Evolutionary conservation across 2,113 vertebrate species (phyloP), one percentile per base, ranked within the genome.

Genomic region (Orientallactaga bullata): DNA sequence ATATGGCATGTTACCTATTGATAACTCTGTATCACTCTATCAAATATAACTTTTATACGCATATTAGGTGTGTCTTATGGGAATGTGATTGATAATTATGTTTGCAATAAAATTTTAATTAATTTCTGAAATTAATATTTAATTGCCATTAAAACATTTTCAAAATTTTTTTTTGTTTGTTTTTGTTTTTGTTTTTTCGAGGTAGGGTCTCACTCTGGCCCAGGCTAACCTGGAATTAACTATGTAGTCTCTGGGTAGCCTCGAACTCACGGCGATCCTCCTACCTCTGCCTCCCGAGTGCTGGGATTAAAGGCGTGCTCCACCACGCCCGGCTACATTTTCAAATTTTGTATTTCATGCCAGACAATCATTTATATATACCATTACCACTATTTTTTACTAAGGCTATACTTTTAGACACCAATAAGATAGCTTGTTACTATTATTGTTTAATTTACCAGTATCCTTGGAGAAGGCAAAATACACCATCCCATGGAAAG

Each of bases 401-500:
- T 20, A 82, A 65, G 16, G 39, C 28, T 82, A 82, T 28, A 21
- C 2, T 39, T 39, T 82, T 16, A 82, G 80, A 35, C 28, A 63
- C 16, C 18, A 82, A 2, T 39, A 63, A 15, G 39, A 39, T 12
- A 18, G 26, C 63, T 65, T 82, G 26, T 76, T 47, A 66, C 21
- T 58, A 74, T 55, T 83, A n/a, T 60, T 66, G 66, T 72, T 93
- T 93, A 73, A 86, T 72, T 91, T 91, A 69, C 13, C 5, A 74
- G 6, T 86, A 11, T 93, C 55, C 73, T 42, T 23, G 71, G 80
- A 82, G 28, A 85, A 58, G 9, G 24, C 15, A 82, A 60, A 87
- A 28, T 86, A 72, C 11, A 82, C 72, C n/a, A 82, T 35, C 60
- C 32, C 17, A 74, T 6, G 69, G 35, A 47, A 79, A 79, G 28